A percentile compares a stretch with the other conserved stretches of the same genome.
phyloP scores from a whole-genome alignment of 2,797 vertebrate species.

The Lepus oiostolus region DNA sequence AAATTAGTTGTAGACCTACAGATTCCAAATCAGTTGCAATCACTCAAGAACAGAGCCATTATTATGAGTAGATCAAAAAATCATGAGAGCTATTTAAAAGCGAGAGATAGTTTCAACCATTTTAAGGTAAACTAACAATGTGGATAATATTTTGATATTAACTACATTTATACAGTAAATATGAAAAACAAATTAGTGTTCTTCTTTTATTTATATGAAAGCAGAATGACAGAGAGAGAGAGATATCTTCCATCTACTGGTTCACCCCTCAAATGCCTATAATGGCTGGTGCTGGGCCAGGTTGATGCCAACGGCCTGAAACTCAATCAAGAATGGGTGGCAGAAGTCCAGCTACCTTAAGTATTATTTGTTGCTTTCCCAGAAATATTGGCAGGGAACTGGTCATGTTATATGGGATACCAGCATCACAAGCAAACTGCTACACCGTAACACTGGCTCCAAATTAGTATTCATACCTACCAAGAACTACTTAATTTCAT shows the following conservation, averaged over 20 bases:
- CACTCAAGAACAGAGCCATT: conserved; percentile 72
- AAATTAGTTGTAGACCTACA: conserved; percentile 76
- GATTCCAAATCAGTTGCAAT: conserved; percentile 75
- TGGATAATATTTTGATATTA: conserved; percentile 77
- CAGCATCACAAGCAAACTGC: too few species aligned
- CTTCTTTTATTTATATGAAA: not conserved
- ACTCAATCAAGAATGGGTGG: too few species aligned
- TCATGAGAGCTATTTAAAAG: conserved; percentile 63
- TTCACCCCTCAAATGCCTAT: too few species aligned
- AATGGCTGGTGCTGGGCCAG: too few species aligned
- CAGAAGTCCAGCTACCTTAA: too few species aligned
- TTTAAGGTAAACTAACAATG: conserved; percentile 78
- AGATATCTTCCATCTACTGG: too few species aligned
- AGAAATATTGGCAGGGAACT: too few species aligned
- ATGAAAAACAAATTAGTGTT: conserved; percentile 43
- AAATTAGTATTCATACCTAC: not conserved
- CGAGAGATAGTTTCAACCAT: conserved; percentile 79
- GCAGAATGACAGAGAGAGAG: too few species aligned
- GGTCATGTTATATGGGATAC: too few species aligned
- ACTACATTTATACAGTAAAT: conserved; percentile 16
- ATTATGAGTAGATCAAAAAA: conserved; percentile 80
- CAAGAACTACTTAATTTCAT: conserved; percentile 25
- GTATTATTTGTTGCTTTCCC: too few species aligned
- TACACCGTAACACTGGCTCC: too few species aligned
- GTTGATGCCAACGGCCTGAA: too few species aligned